These are phyloP conservation scores for Melinopterus prodromus DNA, from an alignment of 2,888 invertebrate genomes.

Conservation along the genomic window DNA sequence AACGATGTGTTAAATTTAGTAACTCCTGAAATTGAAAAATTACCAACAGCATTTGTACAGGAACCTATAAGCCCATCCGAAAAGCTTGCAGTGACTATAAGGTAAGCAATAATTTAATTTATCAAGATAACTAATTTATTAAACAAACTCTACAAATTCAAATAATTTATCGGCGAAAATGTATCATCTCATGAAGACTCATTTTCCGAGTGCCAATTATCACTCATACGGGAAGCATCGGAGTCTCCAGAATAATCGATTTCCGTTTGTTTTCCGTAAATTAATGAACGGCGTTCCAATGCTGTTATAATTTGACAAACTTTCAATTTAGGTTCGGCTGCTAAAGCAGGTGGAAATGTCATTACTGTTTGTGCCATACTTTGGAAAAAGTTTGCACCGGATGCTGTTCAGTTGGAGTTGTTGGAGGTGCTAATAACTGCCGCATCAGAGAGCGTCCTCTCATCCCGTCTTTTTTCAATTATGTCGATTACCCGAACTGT, in stretches of 20 bases:
- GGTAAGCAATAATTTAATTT: neutral
- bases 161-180: neutral
- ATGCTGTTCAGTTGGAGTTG: neutral
- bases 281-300: neutral
- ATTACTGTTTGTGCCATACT: conserved; percentile 17
- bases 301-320: conserved; percentile 4
- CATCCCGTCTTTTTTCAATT: neutral
- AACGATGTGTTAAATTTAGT: neutral
- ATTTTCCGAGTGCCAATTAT: no score
- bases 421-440: neutral
- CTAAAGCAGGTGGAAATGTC: conserved; percentile 12
- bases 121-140: neutral
- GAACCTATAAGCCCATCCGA: no score
- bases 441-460: neutral
- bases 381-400: conserved; percentile 13
- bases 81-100: neutral
- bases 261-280: neutral
- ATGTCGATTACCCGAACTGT: neutral
- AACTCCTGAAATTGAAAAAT: neutral
- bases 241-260: neutral
- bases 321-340: neutral
- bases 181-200: no score
- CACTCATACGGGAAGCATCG: neutral
- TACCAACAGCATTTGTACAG: no score
- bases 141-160: neutral